Percentiles rank a stretch among this genome's conserved stretches.
These are phyloP conservation scores for Neoascia interrupta DNA, from an alignment of 2,888 invertebrate species.

Conservation along the genomic window DNA sequence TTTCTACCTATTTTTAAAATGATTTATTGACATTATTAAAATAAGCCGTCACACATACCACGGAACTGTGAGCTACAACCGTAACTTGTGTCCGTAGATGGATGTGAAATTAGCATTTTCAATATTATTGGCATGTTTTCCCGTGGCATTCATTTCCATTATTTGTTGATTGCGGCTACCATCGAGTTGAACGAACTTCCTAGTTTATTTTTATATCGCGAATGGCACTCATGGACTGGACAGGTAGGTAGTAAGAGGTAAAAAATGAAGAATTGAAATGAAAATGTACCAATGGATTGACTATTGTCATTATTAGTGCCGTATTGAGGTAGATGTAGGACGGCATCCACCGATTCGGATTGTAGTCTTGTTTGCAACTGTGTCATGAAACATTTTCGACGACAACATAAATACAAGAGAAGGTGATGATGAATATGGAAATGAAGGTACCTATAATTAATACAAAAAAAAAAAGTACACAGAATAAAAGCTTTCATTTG, in stretches of 20 bases:
- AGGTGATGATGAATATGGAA: slow-evolving; percentile 24
- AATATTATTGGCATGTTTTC: slow-evolving; percentile 34
- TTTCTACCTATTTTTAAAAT: slow-evolving; percentile 14
- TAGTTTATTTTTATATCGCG: no score
- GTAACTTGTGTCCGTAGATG: slow-evolving; percentile 10
- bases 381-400: slow-evolving; percentile 11
- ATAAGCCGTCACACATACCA: no score
- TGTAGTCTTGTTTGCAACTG: slow-evolving; percentile 6
- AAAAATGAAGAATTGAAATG: background rate
- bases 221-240: no score
- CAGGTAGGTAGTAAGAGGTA: background rate
- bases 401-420: no score
- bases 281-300: slow-evolving; percentile 15
- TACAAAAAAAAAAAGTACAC: no score
- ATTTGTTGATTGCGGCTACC: slow-evolving; percentile 19
- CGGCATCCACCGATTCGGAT: background rate
- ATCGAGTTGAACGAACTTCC: slow-evolving; percentile 38
- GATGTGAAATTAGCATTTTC: slow-evolving; percentile 40
- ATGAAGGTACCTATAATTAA: no score
- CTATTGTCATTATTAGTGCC: slow-evolving; percentile 14
- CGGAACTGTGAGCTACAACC: no score
- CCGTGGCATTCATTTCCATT: slow-evolving; percentile 11
- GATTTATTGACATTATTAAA: slow-evolving; percentile 18
- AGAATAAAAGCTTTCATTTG: no score
- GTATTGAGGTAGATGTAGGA: slow-evolving; percentile 19